Base-by-base conservation (phyloP, 2,888 invertebrate species). In the Nymphalis c-album region DNA sequence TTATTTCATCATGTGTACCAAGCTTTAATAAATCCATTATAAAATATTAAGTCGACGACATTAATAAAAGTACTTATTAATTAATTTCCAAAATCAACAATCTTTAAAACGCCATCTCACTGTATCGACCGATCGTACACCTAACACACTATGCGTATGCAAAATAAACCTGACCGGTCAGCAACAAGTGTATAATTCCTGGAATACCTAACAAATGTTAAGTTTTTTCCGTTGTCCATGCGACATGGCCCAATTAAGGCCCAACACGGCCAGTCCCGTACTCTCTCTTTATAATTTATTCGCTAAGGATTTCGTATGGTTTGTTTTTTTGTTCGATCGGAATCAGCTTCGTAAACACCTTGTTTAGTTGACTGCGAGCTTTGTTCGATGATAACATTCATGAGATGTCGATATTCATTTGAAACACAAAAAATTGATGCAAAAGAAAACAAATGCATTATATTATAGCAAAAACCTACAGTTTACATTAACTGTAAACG, bases 141-240 rank as follows among this genome's bases (percentile, higher is more conserved):
- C 48, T 48, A 48, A 80, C 79, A 73, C 75, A 75, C 73, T 73
- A 70, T 71, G 70, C 72, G 71, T 72, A 78, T 76, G 76, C 74
- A 74, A 75, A 77, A 77, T 70, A 75, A 75, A 78, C 76, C 75
- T 70, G 76, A 69, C 73, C 73, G 78, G 55, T 55, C 55, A 79
- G 84, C 85, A 85, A 87, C 89, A 88, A 89, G 87, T 88, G 88
- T 88, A 86, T 84, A 86, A 90, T 91, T 90, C 91, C 85, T 80
- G 85, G 91, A 91, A 91, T 91, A 87, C 89, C 90, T 88, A 90
- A 91, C 90, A 89, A 91, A 91, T 91, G 91, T 91, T 80, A 83
- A 80, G 87, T 88, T 90, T 89, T 90, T 88, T 87, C 86, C 81
- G 80, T 82, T 81, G 85, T 84, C 83, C 84, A 71, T 75, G 78